A percentile compares a stretch with the other conserved stretches of the same genome.
phyloP scores from a whole-genome alignment of 2,888 invertebrate genomes.

The Aspidiotus destructor region DNA sequence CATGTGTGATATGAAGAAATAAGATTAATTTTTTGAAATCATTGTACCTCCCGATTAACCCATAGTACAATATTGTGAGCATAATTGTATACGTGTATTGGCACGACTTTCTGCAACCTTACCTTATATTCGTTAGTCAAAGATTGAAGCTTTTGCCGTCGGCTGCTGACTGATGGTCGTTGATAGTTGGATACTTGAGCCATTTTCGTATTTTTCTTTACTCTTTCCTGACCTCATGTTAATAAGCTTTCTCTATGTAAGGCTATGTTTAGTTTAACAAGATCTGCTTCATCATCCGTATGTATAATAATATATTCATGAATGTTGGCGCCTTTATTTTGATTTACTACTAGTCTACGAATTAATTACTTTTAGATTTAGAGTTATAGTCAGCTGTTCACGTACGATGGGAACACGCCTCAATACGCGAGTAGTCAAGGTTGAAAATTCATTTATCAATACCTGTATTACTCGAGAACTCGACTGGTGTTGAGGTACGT shows the following conservation, averaged over 20 bases:
- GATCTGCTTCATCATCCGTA: constrained; percentile 23
- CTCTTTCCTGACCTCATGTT: constrained; percentile 10
- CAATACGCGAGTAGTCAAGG: constrained; percentile 22
- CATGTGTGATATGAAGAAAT: no score
- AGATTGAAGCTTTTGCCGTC: no score
- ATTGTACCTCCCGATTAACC: no score
- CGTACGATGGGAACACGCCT: constrained; percentile 26
- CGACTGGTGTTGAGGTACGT: not conserved
- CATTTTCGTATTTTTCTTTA: not conserved
- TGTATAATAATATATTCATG: constrained; percentile 28
- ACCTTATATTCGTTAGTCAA: no score
- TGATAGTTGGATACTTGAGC: no score
- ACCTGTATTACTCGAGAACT: not conserved
- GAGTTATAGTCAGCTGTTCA: constrained; percentile 26
- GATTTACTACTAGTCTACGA: constrained; percentile 31
- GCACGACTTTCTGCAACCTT: no score
- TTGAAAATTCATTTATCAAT: constrained; percentile 18
- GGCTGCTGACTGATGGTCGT: no score
- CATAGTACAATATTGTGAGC: no score
- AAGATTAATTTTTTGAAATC: no score
- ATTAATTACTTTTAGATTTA: constrained; percentile 33
- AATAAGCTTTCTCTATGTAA: constrained; percentile 28
- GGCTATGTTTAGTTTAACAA: constrained; percentile 29
- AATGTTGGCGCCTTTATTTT: constrained; percentile 33
- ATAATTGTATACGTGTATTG: no score